A percentile compares a stretch with the other conserved stretches of the same genome.
These are phyloP conservation scores for Xanthorhoe spadicearia DNA, from an alignment of 2,888 invertebrate genomes.

Conservation along the genomic window DNA sequence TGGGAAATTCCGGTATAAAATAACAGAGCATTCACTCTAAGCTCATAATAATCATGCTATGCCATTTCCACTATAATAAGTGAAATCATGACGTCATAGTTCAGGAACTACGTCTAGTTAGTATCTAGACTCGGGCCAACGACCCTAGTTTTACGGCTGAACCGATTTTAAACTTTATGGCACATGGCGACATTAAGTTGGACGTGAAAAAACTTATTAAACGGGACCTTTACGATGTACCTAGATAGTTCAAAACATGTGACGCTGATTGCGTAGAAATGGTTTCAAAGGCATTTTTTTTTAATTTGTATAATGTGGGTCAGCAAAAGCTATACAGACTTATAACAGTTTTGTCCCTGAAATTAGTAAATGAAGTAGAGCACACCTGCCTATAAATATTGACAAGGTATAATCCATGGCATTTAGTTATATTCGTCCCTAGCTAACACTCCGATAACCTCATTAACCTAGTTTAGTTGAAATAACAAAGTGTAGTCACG, in stretches of 20 bases:
- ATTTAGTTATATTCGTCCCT: conserved; percentile 33
- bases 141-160: conserved; percentile 53
- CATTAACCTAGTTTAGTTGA: conserved; percentile 41
- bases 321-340: too few species aligned
- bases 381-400: conserved; percentile 5
- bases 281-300: too few species aligned
- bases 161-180: conserved; percentile 46
- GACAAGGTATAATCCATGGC: conserved; percentile 10
- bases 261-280: not conserved
- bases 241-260: conserved; percentile 10
- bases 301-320: too few species aligned
- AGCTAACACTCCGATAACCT: conserved; percentile 33
- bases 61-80: not conserved
- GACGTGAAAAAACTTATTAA: conserved; percentile 36
- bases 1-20: not conserved
- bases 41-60: not conserved
- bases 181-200: conserved; percentile 43
- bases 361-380: not conserved
- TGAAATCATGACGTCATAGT: conserved; percentile 16
- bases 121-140: conserved; percentile 55
- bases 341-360: too few species aligned
- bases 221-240: conserved; percentile 21
- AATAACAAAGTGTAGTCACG: conserved; percentile 31
- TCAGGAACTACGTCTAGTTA: conserved; percentile 9
- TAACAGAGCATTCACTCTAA: not conserved